These are phyloP conservation scores for Aldrovandia affinis DNA, from an alignment of 2,797 vertebrate genomes.

Conservation along the genomic window DNA sequence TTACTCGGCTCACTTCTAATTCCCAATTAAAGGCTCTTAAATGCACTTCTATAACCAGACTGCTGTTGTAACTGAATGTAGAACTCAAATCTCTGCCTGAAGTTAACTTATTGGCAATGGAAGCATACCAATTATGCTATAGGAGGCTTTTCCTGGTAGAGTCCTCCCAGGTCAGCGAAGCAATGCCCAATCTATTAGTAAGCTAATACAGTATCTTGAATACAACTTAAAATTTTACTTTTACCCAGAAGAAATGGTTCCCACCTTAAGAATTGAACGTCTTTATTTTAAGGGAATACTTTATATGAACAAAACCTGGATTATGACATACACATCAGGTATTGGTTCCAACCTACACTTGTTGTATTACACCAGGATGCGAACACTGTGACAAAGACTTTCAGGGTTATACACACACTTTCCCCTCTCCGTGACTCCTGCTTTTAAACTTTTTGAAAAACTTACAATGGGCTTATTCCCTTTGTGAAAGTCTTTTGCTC, in stretches of 20 bases:
- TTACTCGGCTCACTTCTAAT: background rate
- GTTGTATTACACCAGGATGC: background rate
- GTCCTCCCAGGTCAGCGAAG: background rate
- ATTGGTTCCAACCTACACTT: background rate
- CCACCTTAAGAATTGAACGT: background rate
- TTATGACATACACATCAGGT: background rate
- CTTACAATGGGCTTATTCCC: background rate
- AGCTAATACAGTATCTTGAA: background rate
- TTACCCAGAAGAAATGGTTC: background rate
- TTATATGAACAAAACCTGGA: background rate
- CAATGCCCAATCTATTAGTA: background rate
- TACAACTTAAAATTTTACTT: background rate
- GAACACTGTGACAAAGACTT: background rate
- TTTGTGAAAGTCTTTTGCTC: slow-evolving; percentile 2
- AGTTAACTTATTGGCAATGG: background rate
- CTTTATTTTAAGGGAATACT: background rate
- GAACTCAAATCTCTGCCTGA: background rate
- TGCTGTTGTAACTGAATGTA: background rate
- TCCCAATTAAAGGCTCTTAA: slow-evolving; percentile 8
- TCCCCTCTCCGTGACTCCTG: slow-evolving; percentile 1
- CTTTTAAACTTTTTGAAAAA: slow-evolving; percentile 6
- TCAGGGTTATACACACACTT: background rate
- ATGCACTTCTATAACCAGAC: background rate
- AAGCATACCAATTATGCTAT: background rate
- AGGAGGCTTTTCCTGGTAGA: background rate